Evolutionary conservation across 2,113 vertebrate species (phyloP).

Genomic region (Pachyramphus minor): DNA sequence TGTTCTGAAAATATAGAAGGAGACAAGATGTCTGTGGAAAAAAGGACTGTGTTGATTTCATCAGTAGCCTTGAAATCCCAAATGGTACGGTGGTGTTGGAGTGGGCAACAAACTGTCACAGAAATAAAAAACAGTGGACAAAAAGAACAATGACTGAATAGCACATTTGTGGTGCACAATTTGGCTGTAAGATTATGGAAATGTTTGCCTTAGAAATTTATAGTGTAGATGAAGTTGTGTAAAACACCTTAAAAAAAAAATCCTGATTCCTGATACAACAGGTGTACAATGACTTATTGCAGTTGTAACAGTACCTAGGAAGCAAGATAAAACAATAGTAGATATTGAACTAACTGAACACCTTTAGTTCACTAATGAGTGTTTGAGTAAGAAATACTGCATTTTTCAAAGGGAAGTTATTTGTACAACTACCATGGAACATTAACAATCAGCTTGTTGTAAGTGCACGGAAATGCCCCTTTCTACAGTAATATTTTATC

Average conservation of each 20-base stretch:
- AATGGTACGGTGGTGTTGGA: not conserved
- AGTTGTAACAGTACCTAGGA: conserved; percentile 81
- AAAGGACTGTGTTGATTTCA: conserved; percentile 5
- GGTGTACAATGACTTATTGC: conserved; percentile 80
- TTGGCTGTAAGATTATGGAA: conserved; percentile 60
- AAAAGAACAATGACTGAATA: conserved; percentile 39
- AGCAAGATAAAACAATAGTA: conserved; percentile 75
- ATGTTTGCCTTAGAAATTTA: conserved; percentile 44
- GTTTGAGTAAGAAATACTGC: conserved; percentile 72
- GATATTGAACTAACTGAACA: conserved; percentile 72
- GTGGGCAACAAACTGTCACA: not conserved
- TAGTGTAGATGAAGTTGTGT: conserved; percentile 63
- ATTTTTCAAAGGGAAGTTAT: conserved; percentile 73
- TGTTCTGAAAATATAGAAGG: conserved; percentile 46
- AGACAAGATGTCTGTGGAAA: conserved; percentile 7
- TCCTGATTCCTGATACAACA: conserved; percentile 79
- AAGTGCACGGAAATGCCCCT: conserved; percentile 77
- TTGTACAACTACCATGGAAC: conserved; percentile 78
- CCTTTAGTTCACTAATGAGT: conserved; percentile 69
- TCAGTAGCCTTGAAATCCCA: conserved; percentile 36
- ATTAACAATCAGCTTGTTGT: conserved; percentile 75
- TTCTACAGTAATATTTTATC: conserved; percentile 79
- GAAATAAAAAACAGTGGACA: conserved; percentile 36
- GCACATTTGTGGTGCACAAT: not conserved
- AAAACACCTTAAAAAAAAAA: conserved; percentile 64